Percentiles rank a stretch among this genome's conserved stretches.
phyloP scores from a whole-genome alignment of 2,888 invertebrate species.

The Camponotus fellah region DNA sequence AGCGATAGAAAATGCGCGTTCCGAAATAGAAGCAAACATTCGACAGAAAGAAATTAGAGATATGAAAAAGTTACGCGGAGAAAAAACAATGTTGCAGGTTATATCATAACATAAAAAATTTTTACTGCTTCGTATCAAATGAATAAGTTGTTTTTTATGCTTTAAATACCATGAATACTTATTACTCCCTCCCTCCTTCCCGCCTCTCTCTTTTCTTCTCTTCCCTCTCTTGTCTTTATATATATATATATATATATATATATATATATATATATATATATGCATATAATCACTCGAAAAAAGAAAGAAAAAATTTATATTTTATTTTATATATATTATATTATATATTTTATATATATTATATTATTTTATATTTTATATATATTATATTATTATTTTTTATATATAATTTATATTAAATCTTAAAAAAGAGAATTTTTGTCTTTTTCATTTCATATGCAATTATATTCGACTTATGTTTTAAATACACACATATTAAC shows the following conservation, averaged over 20 bases:
- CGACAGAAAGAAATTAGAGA: slow-evolving; percentile 59
- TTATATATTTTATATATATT: background rate
- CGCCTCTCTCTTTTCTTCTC: too few species aligned
- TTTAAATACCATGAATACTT: too few species aligned
- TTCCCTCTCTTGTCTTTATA: too few species aligned
- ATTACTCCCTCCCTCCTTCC: too few species aligned
- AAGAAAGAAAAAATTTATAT: too few species aligned
- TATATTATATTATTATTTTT: background rate
- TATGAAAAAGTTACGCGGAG: slow-evolving; percentile 54
- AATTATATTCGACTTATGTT: background rate
- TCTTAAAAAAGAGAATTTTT: background rate
- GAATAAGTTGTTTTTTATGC: background rate
- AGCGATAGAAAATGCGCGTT: slow-evolving; percentile 39
- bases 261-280: too few species aligned
- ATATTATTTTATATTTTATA: background rate
- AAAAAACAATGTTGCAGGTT: slow-evolving; percentile 68
- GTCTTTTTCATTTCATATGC: background rate
- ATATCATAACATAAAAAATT: background rate
- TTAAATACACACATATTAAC: background rate
- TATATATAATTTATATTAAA: background rate
- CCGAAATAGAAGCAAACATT: slow-evolving; percentile 61
- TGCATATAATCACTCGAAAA: background rate
- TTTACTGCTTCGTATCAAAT: background rate
- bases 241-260: too few species aligned
- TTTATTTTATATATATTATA: background rate